These are phyloP conservation scores for Portunus trituberculatus DNA, from an alignment of 1,140 invertebrate species.

Conservation along the genomic window DNA sequence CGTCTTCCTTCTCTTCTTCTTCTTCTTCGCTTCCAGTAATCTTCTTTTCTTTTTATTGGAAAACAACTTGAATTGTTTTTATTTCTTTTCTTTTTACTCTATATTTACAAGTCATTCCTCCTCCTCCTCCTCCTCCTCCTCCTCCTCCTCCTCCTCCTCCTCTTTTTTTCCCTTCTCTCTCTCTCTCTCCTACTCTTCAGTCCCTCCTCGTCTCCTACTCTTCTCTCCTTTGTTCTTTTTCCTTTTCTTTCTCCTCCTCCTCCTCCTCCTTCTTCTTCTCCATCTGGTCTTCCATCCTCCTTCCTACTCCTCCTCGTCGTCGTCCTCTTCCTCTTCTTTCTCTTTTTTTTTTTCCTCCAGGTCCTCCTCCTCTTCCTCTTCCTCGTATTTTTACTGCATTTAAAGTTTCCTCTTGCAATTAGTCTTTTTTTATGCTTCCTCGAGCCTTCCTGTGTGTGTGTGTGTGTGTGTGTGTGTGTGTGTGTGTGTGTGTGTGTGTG, in stretches of 20 bases:
- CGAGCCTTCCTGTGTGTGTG: conserved; percentile 19
- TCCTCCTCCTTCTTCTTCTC: not conserved
- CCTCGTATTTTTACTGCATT: not conserved
- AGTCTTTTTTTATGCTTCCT: not conserved
- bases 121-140: not conserved
- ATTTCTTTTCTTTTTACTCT: not conserved
- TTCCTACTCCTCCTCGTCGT: not conserved
- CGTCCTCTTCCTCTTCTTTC: not conserved
- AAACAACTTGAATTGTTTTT: not conserved
- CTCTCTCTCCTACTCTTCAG: not conserved
- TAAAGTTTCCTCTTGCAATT: not conserved
- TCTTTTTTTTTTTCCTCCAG: not conserved
- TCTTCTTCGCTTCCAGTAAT: too few species aligned
- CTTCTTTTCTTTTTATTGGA: not conserved
- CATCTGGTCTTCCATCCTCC: not conserved
- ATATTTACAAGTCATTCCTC: not conserved
- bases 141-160: not conserved
- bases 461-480: conserved; percentile 1
- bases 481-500: not conserved
- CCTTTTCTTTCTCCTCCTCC: not conserved
- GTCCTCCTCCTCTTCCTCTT: not conserved
- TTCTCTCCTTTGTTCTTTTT: not conserved
- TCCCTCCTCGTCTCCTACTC: not conserved
- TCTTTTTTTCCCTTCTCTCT: not conserved
- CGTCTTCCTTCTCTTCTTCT: conserved; percentile 30